These are phyloP conservation scores for Drosophila mercatorum DNA, from an alignment of 2,888 invertebrate species.

Conservation along the genomic window DNA sequence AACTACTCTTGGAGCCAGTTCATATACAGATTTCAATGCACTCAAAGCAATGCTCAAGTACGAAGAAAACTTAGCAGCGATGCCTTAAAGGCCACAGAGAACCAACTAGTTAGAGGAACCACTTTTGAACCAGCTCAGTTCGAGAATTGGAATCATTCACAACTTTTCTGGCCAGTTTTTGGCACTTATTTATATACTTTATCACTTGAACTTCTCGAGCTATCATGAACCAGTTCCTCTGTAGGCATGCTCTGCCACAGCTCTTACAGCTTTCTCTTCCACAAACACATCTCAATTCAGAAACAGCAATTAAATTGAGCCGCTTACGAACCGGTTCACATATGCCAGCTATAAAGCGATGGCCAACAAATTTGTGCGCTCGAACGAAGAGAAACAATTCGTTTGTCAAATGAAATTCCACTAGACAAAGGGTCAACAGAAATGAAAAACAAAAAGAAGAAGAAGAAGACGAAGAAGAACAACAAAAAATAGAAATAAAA, in stretches of 20 bases:
- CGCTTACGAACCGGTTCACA: slow-evolving; percentile 6
- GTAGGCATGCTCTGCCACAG: too few species aligned
- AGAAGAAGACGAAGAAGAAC: slow-evolving; percentile 7
- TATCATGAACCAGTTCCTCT: too few species aligned
- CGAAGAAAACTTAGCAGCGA: too few species aligned
- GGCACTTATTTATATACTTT: too few species aligned
- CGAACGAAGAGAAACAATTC: slow-evolving; percentile 13
- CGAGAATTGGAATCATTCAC: too few species aligned
- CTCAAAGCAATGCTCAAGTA: too few species aligned
- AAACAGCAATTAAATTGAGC: neutral
- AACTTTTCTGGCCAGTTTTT: too few species aligned
- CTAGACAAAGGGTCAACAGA: slow-evolving; percentile 20
- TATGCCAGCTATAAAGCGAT: neutral
- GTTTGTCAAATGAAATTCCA: slow-evolving; percentile 29
- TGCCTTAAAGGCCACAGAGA: too few species aligned
- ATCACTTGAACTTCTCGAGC: too few species aligned
- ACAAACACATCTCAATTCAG: neutral
- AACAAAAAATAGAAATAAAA: slow-evolving; percentile 6
- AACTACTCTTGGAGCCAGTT: neutral
- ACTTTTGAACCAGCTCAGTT: too few species aligned
- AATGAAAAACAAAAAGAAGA: neutral
- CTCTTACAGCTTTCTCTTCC: neutral
- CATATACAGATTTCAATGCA: too few species aligned
- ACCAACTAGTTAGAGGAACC: too few species aligned
- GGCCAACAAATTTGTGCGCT: slow-evolving; percentile 3